Evolutionary conservation across 1,140 invertebrate genomes (phyloP), one percentile per base, ranked within the genome.

Genomic region (Argopecten irradians): DNA sequence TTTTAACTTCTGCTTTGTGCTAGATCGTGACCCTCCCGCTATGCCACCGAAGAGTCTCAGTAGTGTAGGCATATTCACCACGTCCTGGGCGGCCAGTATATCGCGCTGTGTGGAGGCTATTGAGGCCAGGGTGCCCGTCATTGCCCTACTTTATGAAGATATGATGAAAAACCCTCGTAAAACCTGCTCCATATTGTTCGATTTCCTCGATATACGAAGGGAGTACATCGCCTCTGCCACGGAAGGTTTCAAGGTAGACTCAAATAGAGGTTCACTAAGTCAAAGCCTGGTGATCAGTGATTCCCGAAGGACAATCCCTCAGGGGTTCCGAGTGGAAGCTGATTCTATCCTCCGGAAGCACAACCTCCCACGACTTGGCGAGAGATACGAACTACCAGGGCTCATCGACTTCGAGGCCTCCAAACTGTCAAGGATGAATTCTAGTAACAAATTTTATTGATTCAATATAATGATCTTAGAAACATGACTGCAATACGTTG

Each of bases 71-170:
- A 94, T 94, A 83, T 91, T 93, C 33, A 93, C 93, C 13, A 91
- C 90, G 2, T 90, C 92, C 0, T 94, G 94, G 94, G 94, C 94
- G 0, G 91, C 93, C 1, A 92, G 93, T 86, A 91, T 94, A 13
- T 55, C 92, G 0, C 89, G 90, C 22, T 92, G 90, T 32, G 90
- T 91, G 8, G 93, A 94, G 32, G 84, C 90, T 19, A 88, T 92
- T 14, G 92, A 93, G 55, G 90, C 92, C 28, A 91, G 93, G 0
- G 91, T 93, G 13, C 93, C 92, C n/a, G 35, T 94, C n/a, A 89
- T 93, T 8, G 90, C 94, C 2, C 86, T 94, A 19, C 89, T 94
- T 28, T 94, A 92, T 86, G 94, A 94, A 89, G 94, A 94, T 39
- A 87, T 94, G 86, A 94, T 94, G 92, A 93, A 92, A 39, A 93